Percentiles rank a stretch among this genome's conserved stretches.
These are phyloP conservation scores for Eudemis profundana DNA, from an alignment of 2,888 invertebrate genomes.

Conservation along the genomic window DNA sequence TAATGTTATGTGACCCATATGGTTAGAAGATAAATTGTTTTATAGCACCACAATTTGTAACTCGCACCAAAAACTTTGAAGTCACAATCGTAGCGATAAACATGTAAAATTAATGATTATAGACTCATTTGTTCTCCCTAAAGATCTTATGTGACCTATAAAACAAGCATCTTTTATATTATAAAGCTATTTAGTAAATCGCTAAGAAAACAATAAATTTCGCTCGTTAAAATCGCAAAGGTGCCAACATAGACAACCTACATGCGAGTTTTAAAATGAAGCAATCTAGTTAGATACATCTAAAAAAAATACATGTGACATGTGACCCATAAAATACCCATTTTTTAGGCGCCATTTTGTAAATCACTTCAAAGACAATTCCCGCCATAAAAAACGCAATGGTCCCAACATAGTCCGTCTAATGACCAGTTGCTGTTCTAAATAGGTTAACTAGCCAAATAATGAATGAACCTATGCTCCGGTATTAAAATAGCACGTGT, in stretches of 20 bases:
- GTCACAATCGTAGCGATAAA: no score
- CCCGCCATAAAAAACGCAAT: neutral
- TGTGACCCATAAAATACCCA: neutral
- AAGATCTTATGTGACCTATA: neutral
- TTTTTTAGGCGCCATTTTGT: neutral
- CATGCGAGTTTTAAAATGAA: neutral
- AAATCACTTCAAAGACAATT: constrained; percentile 7
- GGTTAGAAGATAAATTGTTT: neutral
- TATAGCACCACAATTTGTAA: neutral
- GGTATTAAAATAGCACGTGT: constrained; percentile 29
- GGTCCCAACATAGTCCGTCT: neutral
- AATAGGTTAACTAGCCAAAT: constrained; percentile 34
- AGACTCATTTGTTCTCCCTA: neutral
- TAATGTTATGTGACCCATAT: neutral
- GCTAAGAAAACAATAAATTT: neutral
- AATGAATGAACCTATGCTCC: constrained; percentile 35
- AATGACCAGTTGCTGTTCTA: constrained; percentile 10
- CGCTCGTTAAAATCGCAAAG: neutral
- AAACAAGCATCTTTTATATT: neutral
- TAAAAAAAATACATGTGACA: neutral
- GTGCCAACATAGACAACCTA: neutral
- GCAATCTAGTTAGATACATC: neutral
- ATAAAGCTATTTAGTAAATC: neutral
- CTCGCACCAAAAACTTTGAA: no score
- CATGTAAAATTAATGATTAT: constrained; percentile 2